A percentile compares a stretch with the other conserved stretches of the same genome.
These are phyloP conservation scores for Astreopora myriophthalma DNA, from an alignment of 64 coral and sea anemone species.

Conservation along the genomic window DNA sequence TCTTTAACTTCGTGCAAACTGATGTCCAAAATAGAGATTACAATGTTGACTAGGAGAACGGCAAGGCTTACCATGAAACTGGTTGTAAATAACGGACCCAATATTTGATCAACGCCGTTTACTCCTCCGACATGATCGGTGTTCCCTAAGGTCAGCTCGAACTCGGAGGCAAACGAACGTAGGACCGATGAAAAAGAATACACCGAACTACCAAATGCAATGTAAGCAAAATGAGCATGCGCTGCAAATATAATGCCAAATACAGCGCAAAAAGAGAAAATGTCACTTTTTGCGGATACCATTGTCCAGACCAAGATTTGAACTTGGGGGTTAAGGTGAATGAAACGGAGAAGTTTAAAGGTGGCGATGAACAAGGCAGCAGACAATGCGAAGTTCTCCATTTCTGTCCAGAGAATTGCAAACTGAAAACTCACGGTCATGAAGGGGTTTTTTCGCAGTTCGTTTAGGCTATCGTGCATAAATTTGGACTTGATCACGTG, in stretches of 20 bases:
- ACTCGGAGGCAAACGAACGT: neutral
- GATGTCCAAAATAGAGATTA: slow-evolving; percentile 5
- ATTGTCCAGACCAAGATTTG: slow-evolving; percentile 8
- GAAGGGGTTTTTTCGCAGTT: neutral
- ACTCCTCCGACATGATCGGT: neutral
- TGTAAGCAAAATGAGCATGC: slow-evolving; percentile 8
- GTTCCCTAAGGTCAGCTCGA: neutral
- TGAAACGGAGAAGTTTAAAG: slow-evolving; percentile 33
- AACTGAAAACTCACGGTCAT: slow-evolving; percentile 3
- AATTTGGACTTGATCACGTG: slow-evolving; percentile 1
- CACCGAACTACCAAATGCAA: neutral
- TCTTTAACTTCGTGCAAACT: slow-evolving; percentile 21
- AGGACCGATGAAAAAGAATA: neutral
- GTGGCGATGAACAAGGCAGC: slow-evolving; percentile 3
- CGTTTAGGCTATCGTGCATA: neutral
- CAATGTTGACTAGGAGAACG: slow-evolving; percentile 26
- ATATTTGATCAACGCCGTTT: neutral
- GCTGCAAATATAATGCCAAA: neutral
- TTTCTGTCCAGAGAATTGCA: slow-evolving; percentile 20
- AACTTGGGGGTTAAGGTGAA: neutral
- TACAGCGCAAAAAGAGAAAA: neutral
- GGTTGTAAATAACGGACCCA: neutral
- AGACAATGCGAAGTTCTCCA: neutral
- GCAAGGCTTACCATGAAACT: slow-evolving; percentile 19
- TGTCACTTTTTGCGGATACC: neutral